A percentile compares a stretch with the other conserved stretches of the same genome.
These are phyloP conservation scores for Phenganax subtilis DNA, from an alignment of 92 coral and sea anemone species.

Conservation along the genomic window DNA sequence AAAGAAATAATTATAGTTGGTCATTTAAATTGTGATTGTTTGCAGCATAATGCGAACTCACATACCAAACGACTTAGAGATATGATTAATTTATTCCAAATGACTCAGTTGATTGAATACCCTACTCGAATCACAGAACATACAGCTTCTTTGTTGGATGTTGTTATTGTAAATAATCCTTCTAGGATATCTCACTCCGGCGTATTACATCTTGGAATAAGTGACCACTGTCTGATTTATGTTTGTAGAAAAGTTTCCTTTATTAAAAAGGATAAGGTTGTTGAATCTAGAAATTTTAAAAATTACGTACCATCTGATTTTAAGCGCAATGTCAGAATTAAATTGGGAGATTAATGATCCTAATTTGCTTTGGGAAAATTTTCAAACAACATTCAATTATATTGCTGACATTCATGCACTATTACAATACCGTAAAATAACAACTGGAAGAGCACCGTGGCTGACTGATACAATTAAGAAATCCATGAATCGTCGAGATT, in stretches of 20 bases:
- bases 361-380: constrained; percentile 13
- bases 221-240: constrained; percentile 33
- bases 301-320: constrained; percentile 28
- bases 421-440: neutral
- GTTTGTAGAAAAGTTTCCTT: constrained; percentile 31
- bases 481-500: constrained; percentile 1
- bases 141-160: constrained; percentile 1
- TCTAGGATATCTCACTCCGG: neutral
- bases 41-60: neutral
- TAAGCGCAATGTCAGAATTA: neutral
- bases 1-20: constrained; percentile 7
- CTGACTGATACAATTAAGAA: constrained; percentile 19
- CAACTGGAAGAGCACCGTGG: neutral
- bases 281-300: constrained; percentile 40
- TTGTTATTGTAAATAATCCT: neutral
- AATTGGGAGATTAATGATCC: constrained; percentile 23
- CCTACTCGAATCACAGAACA: constrained; percentile 16
- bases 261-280: neutral
- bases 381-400: constrained; percentile 13
- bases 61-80: neutral
- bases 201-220: constrained; percentile 10
- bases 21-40: constrained; percentile 9
- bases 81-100: constrained; percentile 1
- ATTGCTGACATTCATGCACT: constrained; percentile 17
- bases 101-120: neutral